Evolutionary conservation across 53 echinoderm and acorn worm genomes (phyloP).

Genomic region (Zoroaster sp.): DNA sequence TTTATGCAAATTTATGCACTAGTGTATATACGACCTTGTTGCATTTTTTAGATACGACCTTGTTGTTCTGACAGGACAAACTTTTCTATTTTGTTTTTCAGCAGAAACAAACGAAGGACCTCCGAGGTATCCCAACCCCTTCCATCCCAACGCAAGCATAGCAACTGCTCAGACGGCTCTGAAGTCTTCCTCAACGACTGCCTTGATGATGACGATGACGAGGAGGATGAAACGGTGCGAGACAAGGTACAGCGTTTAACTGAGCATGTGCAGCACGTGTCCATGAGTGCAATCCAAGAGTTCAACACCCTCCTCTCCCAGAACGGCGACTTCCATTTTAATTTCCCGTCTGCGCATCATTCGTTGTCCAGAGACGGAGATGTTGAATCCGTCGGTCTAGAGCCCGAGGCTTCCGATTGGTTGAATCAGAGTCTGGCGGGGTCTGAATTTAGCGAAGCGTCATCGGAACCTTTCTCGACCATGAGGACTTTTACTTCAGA

Average conservation of each 20-base stretch:
- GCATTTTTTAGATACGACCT: no score
- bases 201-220: not conserved
- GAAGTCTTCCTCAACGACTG: conserved; percentile 29
- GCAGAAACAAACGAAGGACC: not conserved
- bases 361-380: conserved; percentile 48
- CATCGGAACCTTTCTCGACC: not conserved
- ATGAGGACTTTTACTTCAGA: conserved; percentile 7
- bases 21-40: no score
- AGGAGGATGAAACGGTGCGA: not conserved
- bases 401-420: conserved; percentile 57
- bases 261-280: conserved; percentile 76
- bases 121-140: not conserved
- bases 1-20: no score
- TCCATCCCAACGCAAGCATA: conserved; percentile 7
- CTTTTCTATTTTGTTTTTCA: no score
- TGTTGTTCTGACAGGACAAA: no score
- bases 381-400: conserved; percentile 21
- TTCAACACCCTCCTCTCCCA: conserved; percentile 56
- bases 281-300: conserved; percentile 79
- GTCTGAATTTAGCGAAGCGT: conserved; percentile 70
- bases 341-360: conserved; percentile 1
- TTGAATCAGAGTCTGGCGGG: conserved; percentile 74
- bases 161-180: conserved; percentile 5
- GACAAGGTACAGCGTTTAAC: conserved; percentile 65
- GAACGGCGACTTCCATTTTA: conserved; percentile 22